Base-by-base conservation (phyloP, 1,140 invertebrate species). In the Popillia japonica region DNA sequence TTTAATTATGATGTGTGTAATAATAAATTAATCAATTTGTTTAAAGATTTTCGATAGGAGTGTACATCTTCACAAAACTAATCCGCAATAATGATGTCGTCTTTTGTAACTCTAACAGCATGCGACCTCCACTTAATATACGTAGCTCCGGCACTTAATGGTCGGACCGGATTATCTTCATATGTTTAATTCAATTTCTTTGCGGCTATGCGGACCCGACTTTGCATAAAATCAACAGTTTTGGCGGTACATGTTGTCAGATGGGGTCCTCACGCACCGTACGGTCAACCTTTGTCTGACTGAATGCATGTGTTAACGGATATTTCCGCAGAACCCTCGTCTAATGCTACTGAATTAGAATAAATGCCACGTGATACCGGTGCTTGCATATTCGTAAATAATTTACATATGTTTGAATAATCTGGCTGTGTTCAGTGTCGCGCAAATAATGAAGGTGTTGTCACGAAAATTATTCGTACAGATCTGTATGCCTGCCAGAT, bases 181-280 rank as follows among this genome's bases (percentile, higher is more conserved):
- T 55, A 55, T 55, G 48, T 55, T 55, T 55, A 55, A 55, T 55
- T 55, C 48, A 55, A 55, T 55, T 55, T 55, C 48, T 55, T 55
- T 55, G 48, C 4, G 48, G 11, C n/a, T 17, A 17, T 6, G 48
- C 14, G 48, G 48, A 17, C 48, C 17, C 48, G 48, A 55, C 48
- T 55, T 55, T 55, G 48, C 48, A 55, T 55, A 55, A 55, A 55
- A 55, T 55, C 48, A 55, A 55, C 48, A 55, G 48, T 55, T 55
- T 55, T 55, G 48, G 48, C 48, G 48, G 17, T 17, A 55, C 14
- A 17, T 55, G 48, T 55, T 55, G 48, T 55, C 17, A 55, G 14
- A 55, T 55, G 17, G 48, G 48, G 48, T n/a, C 48, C 14, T 55
- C 48, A 55, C 48, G 48, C 48, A 14, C 17, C 48, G 48, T 55